phyloP scores from a whole-genome alignment of 2,888 invertebrate genomes.

The Idaea aversata region DNA sequence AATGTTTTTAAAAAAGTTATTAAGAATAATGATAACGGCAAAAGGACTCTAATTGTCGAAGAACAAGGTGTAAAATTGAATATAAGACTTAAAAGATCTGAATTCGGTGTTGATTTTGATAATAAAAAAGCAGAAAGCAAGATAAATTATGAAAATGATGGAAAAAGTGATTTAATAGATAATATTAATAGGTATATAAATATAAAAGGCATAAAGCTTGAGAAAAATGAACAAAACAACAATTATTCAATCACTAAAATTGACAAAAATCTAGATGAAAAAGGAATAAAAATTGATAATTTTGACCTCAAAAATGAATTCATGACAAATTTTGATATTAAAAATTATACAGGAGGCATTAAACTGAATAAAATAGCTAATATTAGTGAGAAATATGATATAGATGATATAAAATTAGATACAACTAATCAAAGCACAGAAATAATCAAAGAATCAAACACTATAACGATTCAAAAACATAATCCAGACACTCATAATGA shows the following conservation, averaged over 20 bases:
- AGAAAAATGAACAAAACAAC: not conserved
- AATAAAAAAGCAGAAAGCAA: not conserved
- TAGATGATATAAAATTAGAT: not conserved
- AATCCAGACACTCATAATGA: not conserved
- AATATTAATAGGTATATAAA: not conserved
- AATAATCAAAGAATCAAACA: not conserved
- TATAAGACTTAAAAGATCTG: slow-evolving; percentile 21
- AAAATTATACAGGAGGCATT: not conserved
- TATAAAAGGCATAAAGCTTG: not conserved
- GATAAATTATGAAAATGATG: slow-evolving; percentile 2
- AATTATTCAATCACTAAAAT: not conserved
- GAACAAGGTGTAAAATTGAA: slow-evolving; percentile 7
- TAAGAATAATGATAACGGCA: slow-evolving; percentile 7
- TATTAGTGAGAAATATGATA: not conserved
- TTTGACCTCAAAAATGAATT: not conserved
- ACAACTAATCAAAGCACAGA: not conserved
- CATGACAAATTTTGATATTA: not conserved
- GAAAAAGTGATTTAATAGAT: not conserved
- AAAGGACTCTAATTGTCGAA: not conserved
- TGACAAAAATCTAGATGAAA: not conserved
- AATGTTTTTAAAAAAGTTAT: not conserved
- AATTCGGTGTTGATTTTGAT: not conserved
- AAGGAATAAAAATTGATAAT: not conserved
- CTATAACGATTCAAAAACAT: not conserved
- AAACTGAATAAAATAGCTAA: not conserved